A percentile compares a stretch with the other conserved stretches of the same genome.
These are phyloP conservation scores for Subacronicta megacephala DNA, from an alignment of 2,888 invertebrate species.

Conservation along the genomic window DNA sequence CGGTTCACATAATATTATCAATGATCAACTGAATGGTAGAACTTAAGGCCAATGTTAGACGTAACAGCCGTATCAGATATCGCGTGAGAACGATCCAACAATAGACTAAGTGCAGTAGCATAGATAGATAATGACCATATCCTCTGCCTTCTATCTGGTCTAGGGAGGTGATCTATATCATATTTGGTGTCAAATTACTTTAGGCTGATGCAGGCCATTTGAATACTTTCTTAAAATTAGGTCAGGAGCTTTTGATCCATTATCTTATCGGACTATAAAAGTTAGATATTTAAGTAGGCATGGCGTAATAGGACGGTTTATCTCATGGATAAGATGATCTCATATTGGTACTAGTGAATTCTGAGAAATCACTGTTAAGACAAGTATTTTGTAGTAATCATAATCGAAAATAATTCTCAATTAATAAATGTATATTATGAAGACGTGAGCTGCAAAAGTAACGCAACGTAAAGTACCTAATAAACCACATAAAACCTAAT, in stretches of 20 bases:
- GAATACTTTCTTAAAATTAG: conserved; percentile 1
- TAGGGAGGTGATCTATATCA: conserved; percentile 33
- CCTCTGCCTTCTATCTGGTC: conserved; percentile 63
- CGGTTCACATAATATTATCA: conserved; percentile 15
- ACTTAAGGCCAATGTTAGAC: conserved; percentile 19
- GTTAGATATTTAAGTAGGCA: too few species aligned
- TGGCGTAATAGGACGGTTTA: not conserved
- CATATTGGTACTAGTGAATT: conserved; percentile 6
- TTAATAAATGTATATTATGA: not conserved
- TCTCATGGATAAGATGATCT: conserved; percentile 24
- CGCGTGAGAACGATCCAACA: conserved; percentile 72
- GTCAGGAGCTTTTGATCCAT: not conserved
- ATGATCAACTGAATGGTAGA: conserved; percentile 12
- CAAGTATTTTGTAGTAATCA: not conserved
- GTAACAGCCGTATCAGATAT: conserved; percentile 44
- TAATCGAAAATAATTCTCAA: not conserved
- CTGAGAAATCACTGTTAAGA: not conserved
- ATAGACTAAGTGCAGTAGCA: conserved; percentile 60
- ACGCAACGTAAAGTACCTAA: too few species aligned
- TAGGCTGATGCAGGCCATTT: conserved; percentile 19
- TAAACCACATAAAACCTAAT: not conserved
- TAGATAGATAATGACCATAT: conserved; percentile 80
- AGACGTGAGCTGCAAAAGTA: not conserved
- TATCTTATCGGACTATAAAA: too few species aligned
- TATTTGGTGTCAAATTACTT: conserved; percentile 22